Base-by-base conservation (phyloP, 2,888 invertebrate species). In the Emmelina monodactyla region DNA sequence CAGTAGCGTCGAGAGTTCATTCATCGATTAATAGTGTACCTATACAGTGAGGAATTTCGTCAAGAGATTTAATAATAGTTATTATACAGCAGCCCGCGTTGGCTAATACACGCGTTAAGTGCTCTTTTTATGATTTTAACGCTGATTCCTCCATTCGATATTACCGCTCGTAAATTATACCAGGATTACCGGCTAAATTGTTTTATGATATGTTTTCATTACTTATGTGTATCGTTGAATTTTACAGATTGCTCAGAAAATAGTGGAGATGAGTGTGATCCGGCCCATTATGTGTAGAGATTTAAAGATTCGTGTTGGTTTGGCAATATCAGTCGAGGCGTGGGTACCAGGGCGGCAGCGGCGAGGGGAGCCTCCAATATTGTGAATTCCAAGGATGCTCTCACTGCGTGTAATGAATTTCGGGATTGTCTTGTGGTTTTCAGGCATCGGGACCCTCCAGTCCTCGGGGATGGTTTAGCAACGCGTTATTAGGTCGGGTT, bases 301-400 rank as follows among this genome's bases (percentile, higher is more conserved):
- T 19, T 25, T 10, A 25, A 25, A 13, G 7, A 59, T 58, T 59
- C 57, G 58, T 62, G 64, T 62, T 65, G 69, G 65, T 65, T 68
- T 44, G 49, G 62, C 58, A 64, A 67, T 64, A 62, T 61, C 61
- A 58, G 44, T 41, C 45, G 42, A 45, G 37, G 40, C 13, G 34
- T 32, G 37, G 45, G 44, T 43, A 43, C 41, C 42, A 46, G 56
- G 46, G 44, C 44, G 46, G 48, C 45, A 38, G 43, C 33, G 44
- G 46, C 44, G 45, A 38, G 49, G 43, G 51, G 50, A 52, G 43
- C 51, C 70, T 75, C 67, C 75, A 76, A 76, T 78, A 78, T 79
- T 79, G 79, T 75, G 75, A 78, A 79, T 79, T 78, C 79, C 76
- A 46, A 55, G 69, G 64, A 70, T 73, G 71, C 58, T 67, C 65